A percentile compares a stretch with the other conserved stretches of the same genome.
These are phyloP conservation scores for Steinernema feltiae DNA, from an alignment of 1,140 invertebrate species.

Conservation along the genomic window DNA sequence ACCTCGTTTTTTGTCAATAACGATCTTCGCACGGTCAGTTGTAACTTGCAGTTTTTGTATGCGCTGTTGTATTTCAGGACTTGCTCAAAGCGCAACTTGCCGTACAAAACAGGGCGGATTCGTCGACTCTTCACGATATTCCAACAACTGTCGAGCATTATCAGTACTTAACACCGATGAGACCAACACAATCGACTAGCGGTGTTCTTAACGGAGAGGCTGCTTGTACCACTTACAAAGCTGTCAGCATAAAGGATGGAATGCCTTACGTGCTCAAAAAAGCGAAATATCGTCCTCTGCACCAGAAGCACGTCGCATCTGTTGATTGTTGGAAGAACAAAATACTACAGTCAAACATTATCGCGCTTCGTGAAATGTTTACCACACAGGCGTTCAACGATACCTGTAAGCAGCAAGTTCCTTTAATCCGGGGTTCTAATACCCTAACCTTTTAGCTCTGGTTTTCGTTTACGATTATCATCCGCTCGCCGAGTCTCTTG, in stretches of 20 bases:
- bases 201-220: background rate
- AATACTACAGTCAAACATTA: background rate
- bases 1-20: background rate
- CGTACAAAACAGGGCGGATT: background rate
- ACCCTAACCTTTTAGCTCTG: conserved; percentile 77
- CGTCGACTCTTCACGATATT: background rate
- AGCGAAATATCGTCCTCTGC: background rate
- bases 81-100: background rate
- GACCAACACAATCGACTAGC: background rate
- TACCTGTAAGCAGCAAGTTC: conserved; percentile 24
- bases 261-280: background rate
- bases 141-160: background rate
- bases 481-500: conserved; percentile 77
- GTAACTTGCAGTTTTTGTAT: background rate
- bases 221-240: background rate
- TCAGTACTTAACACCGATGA: background rate
- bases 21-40: background rate
- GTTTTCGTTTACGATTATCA: conserved; percentile 94
- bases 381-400: conserved; percentile 29
- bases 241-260: background rate
- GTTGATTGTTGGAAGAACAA: background rate
- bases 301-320: background rate
- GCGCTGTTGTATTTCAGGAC: background rate
- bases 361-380: background rate
- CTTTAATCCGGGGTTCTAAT: background rate